Percentiles rank a stretch among this genome's conserved stretches.
Conservation (phyloP, 2,888 invertebrate species). For the Cephus runcator region DNA sequence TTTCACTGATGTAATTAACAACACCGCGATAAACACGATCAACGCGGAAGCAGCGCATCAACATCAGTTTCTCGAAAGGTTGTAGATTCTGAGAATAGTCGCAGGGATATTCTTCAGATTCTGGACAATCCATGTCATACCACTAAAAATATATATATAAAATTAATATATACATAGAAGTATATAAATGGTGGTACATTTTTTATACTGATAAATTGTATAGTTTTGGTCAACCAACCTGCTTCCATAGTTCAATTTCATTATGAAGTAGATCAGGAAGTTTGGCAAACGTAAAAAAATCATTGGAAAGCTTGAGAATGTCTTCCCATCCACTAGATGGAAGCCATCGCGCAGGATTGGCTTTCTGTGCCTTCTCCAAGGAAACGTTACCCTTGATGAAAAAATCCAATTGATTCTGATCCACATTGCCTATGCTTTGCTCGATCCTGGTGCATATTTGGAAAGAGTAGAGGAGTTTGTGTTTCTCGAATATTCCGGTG, state of each 20-base stretch:
- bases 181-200: not conserved
- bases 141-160: conserved; percentile 69
- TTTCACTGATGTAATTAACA: conserved; percentile 81
- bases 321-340: conserved; percentile 85
- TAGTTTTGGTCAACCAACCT: conserved; percentile 65
- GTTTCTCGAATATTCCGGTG: conserved; percentile 91
- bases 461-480: conserved; percentile 90
- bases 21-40: conserved; percentile 90
- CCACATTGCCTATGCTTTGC: conserved; percentile 73
- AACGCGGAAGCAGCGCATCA: conserved; percentile 88
- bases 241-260: conserved; percentile 73
- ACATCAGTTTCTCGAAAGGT: conserved; percentile 80
- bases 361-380: conserved; percentile 76
- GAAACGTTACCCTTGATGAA: conserved; percentile 89
- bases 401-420: conserved; percentile 83
- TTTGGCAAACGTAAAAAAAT: conserved; percentile 75
- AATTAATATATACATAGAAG: conserved; percentile 9
- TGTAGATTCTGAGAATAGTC: conserved; percentile 74
- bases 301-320: conserved; percentile 76
- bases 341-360: conserved; percentile 80
- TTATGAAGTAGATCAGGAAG: conserved; percentile 72
- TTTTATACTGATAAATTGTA: not conserved
- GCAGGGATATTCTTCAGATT: conserved; percentile 76
- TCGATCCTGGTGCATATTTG: conserved; percentile 89
- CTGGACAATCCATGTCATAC: conserved; percentile 88